Conservation (phyloP, 2,888 invertebrate species). For the Conchocele bisecta region DNA sequence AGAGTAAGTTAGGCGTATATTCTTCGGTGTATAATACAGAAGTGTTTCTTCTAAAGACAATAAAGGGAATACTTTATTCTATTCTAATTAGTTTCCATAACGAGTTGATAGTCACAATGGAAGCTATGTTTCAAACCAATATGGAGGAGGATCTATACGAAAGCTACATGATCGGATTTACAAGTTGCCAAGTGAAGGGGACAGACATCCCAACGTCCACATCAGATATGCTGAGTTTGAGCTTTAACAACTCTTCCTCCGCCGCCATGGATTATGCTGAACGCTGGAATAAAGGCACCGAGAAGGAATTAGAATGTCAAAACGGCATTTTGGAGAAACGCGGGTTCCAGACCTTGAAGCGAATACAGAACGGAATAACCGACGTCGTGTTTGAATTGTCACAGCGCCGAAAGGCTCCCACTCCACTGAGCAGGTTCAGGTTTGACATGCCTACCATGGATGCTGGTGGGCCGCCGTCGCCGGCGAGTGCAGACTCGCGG, state of each 20-base stretch:
- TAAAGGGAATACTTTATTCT: too few species aligned
- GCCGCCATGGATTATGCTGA: slow-evolving; percentile 45
- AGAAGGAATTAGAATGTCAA: slow-evolving; percentile 25
- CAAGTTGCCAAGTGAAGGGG: slow-evolving; percentile 35
- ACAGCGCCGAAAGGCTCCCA: slow-evolving; percentile 35
- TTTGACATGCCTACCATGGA: slow-evolving; percentile 16
- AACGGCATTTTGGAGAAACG: slow-evolving; percentile 34
- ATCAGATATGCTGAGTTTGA: slow-evolving; percentile 26
- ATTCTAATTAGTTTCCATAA: too few species aligned
- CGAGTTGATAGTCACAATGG: too few species aligned
- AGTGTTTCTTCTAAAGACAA: too few species aligned
- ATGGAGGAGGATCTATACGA: too few species aligned
- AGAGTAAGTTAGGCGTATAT: too few species aligned
- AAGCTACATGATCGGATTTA: slow-evolving; percentile 59
- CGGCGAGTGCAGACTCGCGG: neutral
- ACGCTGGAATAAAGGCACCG: slow-evolving; percentile 40
- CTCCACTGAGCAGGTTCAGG: slow-evolving; percentile 15
- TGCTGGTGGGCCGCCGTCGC: neutral
- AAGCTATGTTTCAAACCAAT: too few species aligned
- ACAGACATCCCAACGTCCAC: slow-evolving; percentile 34
- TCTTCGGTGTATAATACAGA: too few species aligned
- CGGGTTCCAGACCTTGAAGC: slow-evolving; percentile 26
- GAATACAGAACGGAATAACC: slow-evolving; percentile 41
- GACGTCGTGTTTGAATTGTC: slow-evolving; percentile 50
- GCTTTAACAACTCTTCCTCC: slow-evolving; percentile 6